Evolutionary conservation across 1,140 invertebrate species (phyloP).

Genomic region (Cecropterus lyciades): DNA sequence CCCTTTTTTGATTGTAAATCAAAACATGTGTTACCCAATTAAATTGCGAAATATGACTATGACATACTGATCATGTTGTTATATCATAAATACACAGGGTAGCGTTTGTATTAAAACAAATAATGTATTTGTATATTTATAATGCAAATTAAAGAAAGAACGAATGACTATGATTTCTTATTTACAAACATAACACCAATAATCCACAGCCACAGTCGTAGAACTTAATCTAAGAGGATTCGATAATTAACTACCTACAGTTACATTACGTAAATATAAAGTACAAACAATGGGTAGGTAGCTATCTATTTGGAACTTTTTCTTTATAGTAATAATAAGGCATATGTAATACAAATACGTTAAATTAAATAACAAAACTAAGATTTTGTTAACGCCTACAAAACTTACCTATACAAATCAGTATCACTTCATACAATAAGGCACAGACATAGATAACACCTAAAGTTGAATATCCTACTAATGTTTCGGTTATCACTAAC

Average conservation of each 20-base stretch:
- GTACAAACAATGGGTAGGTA: constrained; percentile 40
- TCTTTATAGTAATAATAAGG: constrained; percentile 27
- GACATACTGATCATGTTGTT: too few relatives aligned
- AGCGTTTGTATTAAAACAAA: too few relatives aligned
- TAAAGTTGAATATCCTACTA: neutral
- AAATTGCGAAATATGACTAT: too few relatives aligned
- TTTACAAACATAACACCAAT: constrained; percentile 50
- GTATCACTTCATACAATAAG: constrained; percentile 60
- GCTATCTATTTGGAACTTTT: constrained; percentile 48
- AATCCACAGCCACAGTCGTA: constrained; percentile 76
- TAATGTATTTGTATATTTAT: neutral
- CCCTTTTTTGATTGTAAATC: too few relatives aligned
- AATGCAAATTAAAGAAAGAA: constrained; percentile 7
- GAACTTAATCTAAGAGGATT: constrained; percentile 54
- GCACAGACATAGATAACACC: constrained; percentile 58
- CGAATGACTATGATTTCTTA: constrained; percentile 74
- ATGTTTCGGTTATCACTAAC: constrained; percentile 31
- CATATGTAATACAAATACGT: constrained; percentile 26
- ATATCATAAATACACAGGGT: too few relatives aligned
- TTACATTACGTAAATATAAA: constrained; percentile 43
- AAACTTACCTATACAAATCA: constrained; percentile 44
- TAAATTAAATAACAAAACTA: constrained; percentile 26
- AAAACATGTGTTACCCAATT: too few relatives aligned
- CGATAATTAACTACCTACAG: constrained; percentile 39
- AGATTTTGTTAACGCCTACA: constrained; percentile 24